These are phyloP conservation scores for Salvelinus sp. DNA, from an alignment of 2,113 vertebrate species.

Conservation along the genomic window DNA sequence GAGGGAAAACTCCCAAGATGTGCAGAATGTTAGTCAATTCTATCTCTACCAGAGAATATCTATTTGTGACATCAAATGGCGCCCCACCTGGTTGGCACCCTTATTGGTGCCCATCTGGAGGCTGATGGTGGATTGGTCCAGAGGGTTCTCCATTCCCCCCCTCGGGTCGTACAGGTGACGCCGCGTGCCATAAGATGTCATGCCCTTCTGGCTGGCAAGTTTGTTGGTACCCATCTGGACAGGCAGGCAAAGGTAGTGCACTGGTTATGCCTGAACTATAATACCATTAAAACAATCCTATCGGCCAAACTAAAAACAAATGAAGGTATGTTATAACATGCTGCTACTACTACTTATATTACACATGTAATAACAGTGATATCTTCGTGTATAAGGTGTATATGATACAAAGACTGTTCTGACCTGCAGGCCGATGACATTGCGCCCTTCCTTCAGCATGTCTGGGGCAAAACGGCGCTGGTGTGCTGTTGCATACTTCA, in stretches of 20 bases:
- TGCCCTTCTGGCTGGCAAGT: slow-evolving; percentile 93
- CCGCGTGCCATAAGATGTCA: slow-evolving; percentile 91
- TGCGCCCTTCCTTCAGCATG: slow-evolving; percentile 87
- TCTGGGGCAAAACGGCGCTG: slow-evolving; percentile 84
- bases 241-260: background rate
- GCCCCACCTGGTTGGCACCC: slow-evolving; percentile 86
- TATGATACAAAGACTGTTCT: slow-evolving; percentile 17
- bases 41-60: background rate
- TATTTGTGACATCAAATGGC: background rate
- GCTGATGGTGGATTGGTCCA: slow-evolving; percentile 92
- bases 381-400: background rate
- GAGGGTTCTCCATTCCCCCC: slow-evolving; percentile 82
- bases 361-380: background rate
- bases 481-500: slow-evolving; percentile 89
- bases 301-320: background rate
- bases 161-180: slow-evolving; percentile 92
- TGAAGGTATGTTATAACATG: background rate
- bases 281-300: background rate
- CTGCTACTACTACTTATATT: background rate
- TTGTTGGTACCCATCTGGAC: slow-evolving; percentile 94
- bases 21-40: no score
- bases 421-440: slow-evolving; percentile 92
- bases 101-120: slow-evolving; percentile 97
- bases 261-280: background rate
- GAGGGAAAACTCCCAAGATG: background rate